These are phyloP conservation scores for Probaryconus sp. DNA, from an alignment of 1,140 invertebrate genomes.

Conservation along the genomic window DNA sequence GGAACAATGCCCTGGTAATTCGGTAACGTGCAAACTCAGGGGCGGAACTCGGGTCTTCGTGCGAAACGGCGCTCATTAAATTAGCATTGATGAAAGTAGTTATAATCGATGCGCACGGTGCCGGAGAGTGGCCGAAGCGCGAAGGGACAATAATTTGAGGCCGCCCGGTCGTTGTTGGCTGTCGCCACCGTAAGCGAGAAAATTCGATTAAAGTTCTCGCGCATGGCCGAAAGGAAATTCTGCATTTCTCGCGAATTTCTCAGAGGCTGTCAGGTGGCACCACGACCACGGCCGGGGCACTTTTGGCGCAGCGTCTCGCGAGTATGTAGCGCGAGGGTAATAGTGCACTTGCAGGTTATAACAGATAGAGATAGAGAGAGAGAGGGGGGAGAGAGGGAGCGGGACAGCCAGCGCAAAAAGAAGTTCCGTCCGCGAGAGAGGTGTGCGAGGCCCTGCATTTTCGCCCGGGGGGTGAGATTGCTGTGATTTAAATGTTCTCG, in stretches of 20 bases:
- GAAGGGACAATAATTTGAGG: conserved; percentile 51
- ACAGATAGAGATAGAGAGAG: no score
- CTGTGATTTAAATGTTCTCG: conserved; percentile 69
- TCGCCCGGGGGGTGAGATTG: conserved; percentile 68
- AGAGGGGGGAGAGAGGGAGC: no score
- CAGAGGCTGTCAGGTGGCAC: conserved; percentile 75
- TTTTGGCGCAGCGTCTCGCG: conserved; percentile 50
- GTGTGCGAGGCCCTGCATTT: conserved; percentile 58
- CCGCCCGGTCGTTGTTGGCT: conserved; percentile 45
- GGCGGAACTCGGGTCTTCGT: background rate
- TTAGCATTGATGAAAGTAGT: conserved; percentile 39
- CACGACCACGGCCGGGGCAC: conserved; percentile 63
- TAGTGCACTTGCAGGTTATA: conserved; percentile 67
- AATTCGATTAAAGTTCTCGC: conserved; percentile 77
- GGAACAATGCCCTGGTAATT: no score
- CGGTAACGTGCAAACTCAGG: conserved; percentile 27
- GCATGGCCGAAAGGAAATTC: conserved; percentile 74
- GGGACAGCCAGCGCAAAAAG: conserved; percentile 20
- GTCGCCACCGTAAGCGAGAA: conserved; percentile 63
- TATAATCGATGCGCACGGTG: conserved; percentile 37
- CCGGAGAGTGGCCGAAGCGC: conserved; percentile 13
- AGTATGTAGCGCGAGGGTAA: conserved; percentile 38
- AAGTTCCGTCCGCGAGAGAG: conserved; percentile 50
- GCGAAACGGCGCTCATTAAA: conserved; percentile 12
- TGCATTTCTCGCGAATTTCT: conserved; percentile 73